Evolutionary conservation across 2,797 vertebrate species (phyloP), one percentile per base, ranked within the genome.

Genomic region (Podarcis siculus): DNA sequence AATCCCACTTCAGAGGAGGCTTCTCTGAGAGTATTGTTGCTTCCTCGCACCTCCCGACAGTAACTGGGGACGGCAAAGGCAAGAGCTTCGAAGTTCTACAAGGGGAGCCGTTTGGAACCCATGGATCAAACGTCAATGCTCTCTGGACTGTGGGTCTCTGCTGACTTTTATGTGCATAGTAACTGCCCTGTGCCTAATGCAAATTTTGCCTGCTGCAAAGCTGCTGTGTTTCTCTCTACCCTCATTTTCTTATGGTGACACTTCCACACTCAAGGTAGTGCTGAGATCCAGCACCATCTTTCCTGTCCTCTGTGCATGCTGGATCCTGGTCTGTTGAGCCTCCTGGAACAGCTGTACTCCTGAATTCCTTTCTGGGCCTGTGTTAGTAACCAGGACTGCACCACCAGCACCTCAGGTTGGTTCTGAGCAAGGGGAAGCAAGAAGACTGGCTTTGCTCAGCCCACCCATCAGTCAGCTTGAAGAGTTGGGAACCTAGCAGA

Each of bases 11-110:
- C 91, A 94, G 80, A 32, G 0, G 15, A 42, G 9, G 39, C 87
- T 93, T 4, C 93, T 92, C 88, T 96, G 93, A 95, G 13, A 1
- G 42, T 1, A 37, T 32, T 4, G 15, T 0, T 23, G 42, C 42
- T 42, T 42, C 42, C 42, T 42, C 1, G 8, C 42, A 42, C 42
- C 42, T 42, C 42, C 42, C 42, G 8, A 1, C 42, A 42, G 42
- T 2, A 42, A 42, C 42, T 42, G 42, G 42, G 42, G 8, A 42
- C 42, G 1, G 42, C 37, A 69, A 8, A 8, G 0, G 0, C 49
- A 3, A 69, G n/a, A 6, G 6, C 37, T 66, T 79, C n/a, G 2
- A 6, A 13, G 0, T 12, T 77, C 86, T 71, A 12, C 71, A 23
- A 30, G 86, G 25, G 30, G 39, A 66, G 45, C 78, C 49, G 39